Percentiles rank a stretch among this genome's conserved stretches.
Conservation (phyloP, 2,797 vertebrate species). For the Mionectes olivaceus region DNA sequence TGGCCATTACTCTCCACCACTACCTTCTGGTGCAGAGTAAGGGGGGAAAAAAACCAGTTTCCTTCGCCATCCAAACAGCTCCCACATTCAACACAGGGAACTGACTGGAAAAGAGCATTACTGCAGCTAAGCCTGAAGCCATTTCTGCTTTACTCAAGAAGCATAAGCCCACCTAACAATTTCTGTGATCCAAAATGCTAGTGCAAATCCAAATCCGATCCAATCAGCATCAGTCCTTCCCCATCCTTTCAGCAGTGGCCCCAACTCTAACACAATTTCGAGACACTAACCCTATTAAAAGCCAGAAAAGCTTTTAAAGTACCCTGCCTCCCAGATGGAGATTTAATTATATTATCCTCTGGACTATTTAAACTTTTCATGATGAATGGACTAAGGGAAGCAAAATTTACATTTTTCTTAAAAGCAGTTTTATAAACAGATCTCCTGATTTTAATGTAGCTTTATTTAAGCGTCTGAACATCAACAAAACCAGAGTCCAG, state of each 20-base stretch:
- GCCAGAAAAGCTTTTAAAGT: conserved; percentile 4
- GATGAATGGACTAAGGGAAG: conserved; percentile 19
- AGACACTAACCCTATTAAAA: neutral
- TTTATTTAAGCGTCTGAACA: conserved; percentile 81
- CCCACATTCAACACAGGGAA: neutral
- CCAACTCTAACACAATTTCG: neutral
- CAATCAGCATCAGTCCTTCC: neutral
- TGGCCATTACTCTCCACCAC: neutral
- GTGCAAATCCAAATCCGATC: neutral
- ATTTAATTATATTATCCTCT: conserved; percentile 23
- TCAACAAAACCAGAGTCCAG: conserved; percentile 69
- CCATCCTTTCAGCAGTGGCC: neutral
- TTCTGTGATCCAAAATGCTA: neutral
- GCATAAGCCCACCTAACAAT: neutral
- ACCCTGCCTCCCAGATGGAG: conserved; percentile 5
- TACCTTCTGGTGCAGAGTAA: neutral
- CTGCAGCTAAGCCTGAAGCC: neutral
- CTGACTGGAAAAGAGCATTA: neutral
- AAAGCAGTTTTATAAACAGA: conserved; percentile 55
- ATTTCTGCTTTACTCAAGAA: neutral
- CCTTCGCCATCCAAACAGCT: neutral
- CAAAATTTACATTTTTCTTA: conserved; percentile 35
- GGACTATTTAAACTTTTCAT: neutral
- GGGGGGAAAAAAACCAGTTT: neutral
- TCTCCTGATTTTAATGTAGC: conserved; percentile 58